These are phyloP conservation scores for Apamea sordens DNA, from an alignment of 2,888 invertebrate genomes.

Conservation along the genomic window DNA sequence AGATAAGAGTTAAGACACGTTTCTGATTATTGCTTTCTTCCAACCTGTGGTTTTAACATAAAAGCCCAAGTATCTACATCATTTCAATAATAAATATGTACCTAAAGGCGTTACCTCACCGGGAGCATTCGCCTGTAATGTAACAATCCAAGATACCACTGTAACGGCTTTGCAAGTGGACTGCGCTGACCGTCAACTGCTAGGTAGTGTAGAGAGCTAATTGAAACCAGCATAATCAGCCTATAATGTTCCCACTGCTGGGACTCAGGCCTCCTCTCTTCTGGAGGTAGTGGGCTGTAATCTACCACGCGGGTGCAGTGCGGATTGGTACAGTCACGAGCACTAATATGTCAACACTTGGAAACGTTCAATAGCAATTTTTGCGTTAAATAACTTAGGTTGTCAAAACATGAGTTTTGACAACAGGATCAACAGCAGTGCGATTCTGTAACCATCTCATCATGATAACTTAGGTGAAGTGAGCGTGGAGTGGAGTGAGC, in stretches of 20 bases:
- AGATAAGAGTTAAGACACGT: slow-evolving; percentile 35
- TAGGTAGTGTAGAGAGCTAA: not conserved
- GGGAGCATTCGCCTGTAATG: not conserved
- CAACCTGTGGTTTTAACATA: slow-evolving; percentile 25
- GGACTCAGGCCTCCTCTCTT: too few species aligned
- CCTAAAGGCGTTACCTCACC: not conserved
- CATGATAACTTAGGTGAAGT: too few species aligned
- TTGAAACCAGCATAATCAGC: not conserved
- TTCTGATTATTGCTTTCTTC: slow-evolving; percentile 34
- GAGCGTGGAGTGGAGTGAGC: too few species aligned
- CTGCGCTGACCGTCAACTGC: not conserved
- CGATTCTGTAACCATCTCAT: too few species aligned
- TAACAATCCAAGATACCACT: not conserved
- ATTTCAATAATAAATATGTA: slow-evolving; percentile 11
- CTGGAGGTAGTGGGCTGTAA: not conserved
- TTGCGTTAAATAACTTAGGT: too few species aligned
- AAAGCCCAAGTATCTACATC: not conserved
- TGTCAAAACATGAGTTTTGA: too few species aligned
- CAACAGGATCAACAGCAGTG: too few species aligned
- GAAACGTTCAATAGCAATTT: too few species aligned
- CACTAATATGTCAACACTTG: too few species aligned
- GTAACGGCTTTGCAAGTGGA: not conserved
- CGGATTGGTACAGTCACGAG: too few species aligned
- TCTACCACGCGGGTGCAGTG: not conserved
- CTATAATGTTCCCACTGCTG: too few species aligned